A percentile compares a stretch with the other conserved stretches of the same genome.
Evolutionary conservation across 2,113 vertebrate species (phyloP).

Genomic region (Muntiacus reevesi): DNA sequence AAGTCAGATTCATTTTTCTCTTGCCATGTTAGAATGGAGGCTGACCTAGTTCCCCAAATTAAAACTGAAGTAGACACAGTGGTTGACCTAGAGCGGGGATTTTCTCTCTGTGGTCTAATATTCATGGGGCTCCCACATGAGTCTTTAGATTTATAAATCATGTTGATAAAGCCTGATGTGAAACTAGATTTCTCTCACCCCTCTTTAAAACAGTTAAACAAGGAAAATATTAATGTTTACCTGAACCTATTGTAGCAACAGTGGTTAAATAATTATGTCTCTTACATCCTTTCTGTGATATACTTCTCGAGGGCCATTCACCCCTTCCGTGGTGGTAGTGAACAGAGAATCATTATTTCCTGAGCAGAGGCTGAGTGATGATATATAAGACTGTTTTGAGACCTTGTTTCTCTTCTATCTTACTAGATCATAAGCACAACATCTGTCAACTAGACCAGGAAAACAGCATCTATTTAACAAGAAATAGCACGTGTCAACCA

Average conservation of each 20-base stretch:
- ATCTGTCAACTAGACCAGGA: background rate
- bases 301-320: background rate
- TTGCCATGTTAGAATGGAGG: background rate
- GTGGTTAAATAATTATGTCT: constrained; percentile 32
- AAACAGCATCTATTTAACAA: background rate
- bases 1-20: background rate
- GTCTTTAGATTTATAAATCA: constrained; percentile 4
- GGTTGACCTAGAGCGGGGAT: background rate
- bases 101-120: constrained; percentile 40
- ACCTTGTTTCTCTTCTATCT: background rate
- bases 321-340: background rate
- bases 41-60: constrained; percentile 38
- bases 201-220: constrained; percentile 13
- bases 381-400: background rate
- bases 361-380: background rate
- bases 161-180: background rate
- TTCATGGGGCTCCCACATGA: background rate
- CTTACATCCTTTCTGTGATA: background rate
- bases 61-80: constrained; percentile 26
- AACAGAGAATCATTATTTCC: background rate
- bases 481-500: background rate
- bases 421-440: background rate
- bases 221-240: constrained; percentile 34
- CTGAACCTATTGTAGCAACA: constrained; percentile 9
- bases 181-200: background rate